Evolutionary conservation across 2,113 vertebrate genomes (phyloP).

Genomic region (Cisticola juncidis): DNA sequence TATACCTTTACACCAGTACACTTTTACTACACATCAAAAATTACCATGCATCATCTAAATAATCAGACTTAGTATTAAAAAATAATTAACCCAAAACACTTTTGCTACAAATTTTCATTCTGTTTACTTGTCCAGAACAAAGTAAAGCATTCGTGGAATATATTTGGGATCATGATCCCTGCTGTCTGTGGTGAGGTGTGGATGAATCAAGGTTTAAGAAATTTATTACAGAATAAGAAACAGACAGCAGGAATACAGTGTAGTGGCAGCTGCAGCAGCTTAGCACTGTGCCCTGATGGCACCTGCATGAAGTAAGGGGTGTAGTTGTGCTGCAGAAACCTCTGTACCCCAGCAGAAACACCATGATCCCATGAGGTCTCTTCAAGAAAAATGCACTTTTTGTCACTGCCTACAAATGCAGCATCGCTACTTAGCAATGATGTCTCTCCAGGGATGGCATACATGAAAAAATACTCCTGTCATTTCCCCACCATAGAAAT

Average conservation of each 20-base stretch:
- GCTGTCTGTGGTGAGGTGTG: neutral
- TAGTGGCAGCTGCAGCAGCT: neutral
- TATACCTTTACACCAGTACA: neutral
- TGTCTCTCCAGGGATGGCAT: neutral
- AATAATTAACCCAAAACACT: neutral
- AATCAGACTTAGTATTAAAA: neutral
- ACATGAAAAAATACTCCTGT: neutral
- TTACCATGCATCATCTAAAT: neutral
- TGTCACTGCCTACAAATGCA: neutral
- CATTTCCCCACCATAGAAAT: neutral
- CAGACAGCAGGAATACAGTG: neutral
- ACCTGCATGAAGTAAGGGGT: neutral
- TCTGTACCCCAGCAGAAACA: neutral
- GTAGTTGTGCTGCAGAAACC: neutral
- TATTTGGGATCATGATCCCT: neutral
- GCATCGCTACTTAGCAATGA: neutral
- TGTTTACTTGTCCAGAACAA: neutral
- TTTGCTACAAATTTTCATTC: neutral
- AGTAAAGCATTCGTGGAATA: neutral
- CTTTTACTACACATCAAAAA: neutral
- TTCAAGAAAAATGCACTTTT: neutral
- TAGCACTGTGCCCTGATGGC: neutral
- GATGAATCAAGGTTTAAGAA: neutral
- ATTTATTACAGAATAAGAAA: neutral
- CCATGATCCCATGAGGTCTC: neutral